These are phyloP conservation scores for Nesidiocoris tenuis DNA, from an alignment of 2,888 invertebrate species.

Conservation along the genomic window DNA sequence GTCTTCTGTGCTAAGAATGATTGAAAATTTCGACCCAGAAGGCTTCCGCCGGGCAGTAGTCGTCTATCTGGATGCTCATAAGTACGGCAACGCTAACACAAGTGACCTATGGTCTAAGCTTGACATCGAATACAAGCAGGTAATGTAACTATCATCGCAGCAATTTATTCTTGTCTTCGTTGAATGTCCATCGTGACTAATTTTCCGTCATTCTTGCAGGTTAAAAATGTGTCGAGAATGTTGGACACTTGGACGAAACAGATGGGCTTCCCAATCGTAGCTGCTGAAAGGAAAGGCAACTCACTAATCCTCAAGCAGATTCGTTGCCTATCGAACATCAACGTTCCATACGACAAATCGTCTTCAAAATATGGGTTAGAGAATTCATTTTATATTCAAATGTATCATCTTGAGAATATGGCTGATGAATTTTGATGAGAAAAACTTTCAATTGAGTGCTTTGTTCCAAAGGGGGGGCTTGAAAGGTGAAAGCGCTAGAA, in stretches of 20 bases:
- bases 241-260: constrained; percentile 90
- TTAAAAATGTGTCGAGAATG: constrained; percentile 56
- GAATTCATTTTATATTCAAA: too few relatives aligned
- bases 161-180: too few relatives aligned
- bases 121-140: constrained; percentile 22
- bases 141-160: too few relatives aligned
- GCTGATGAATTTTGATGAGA: too few relatives aligned
- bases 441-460: constrained; percentile 43
- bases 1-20: constrained; percentile 32
- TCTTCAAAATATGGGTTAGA: constrained; percentile 57
- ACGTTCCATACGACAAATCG: constrained; percentile 57
- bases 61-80: constrained; percentile 68
- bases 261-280: constrained; percentile 81
- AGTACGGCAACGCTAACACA: constrained; percentile 76
- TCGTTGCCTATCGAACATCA: constrained; percentile 71
- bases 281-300: constrained; percentile 57
- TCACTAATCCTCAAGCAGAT: constrained; percentile 66
- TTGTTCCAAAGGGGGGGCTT: not conserved
- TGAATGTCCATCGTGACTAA: too few relatives aligned
- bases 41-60: constrained; percentile 72
- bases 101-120: constrained; percentile 65
- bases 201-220: too few relatives aligned
- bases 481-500: too few relatives aligned
- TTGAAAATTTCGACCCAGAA: constrained; percentile 30
- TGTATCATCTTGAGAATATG: too few relatives aligned